Base-by-base conservation (phyloP, 2,113 vertebrate species). In the Garra rufa region DNA sequence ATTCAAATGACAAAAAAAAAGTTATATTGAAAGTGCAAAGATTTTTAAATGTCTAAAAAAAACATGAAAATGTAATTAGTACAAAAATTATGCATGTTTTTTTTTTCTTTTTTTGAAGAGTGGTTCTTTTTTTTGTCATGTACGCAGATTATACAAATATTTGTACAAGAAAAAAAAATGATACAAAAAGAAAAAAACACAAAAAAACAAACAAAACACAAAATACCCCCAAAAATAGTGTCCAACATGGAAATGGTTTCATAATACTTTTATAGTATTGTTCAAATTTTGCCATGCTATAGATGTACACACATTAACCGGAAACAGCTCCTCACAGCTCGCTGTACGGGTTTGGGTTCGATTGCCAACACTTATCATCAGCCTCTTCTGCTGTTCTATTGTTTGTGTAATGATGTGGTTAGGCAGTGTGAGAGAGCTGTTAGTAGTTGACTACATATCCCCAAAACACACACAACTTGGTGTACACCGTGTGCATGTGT, bases 341-440 rank as follows among this genome's bases (percentile, higher is more conserved):
- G n/a, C 69, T 86, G 76, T 87, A 83, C 84, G 83, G 82, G 79
- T 88, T 91, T 78, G 83, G 90, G 88, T 92, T 89, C 76, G 90
- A 91, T 93, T 92, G 92, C 91, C 93, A 94, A 94, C 91, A 91
- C 87, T 79, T 83, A 92, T 92, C 94, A 94, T 94, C 92, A 95
- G 93, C 94, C 94, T 92, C 84, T 87, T 44, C 41, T 71, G 82
- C 87, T 90, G 87, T 38, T 82, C 87, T 59, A 85, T 76, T 87
- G 86, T 87, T 84, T 85, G 85, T 85, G 85, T 86, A 87, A 26
- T 19, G 13, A 41, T 44, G 74, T 52, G 67, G 30, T 61, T 59
- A 17, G 44, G 30, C 38, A 43, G 14, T 4, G 50, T 19, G 52
- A 46, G 59, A 46, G 59, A 15, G 76, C 13, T 8, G 30, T 77